Conservation (phyloP, 2,113 vertebrate species). For the Ochotona princeps region DNA sequence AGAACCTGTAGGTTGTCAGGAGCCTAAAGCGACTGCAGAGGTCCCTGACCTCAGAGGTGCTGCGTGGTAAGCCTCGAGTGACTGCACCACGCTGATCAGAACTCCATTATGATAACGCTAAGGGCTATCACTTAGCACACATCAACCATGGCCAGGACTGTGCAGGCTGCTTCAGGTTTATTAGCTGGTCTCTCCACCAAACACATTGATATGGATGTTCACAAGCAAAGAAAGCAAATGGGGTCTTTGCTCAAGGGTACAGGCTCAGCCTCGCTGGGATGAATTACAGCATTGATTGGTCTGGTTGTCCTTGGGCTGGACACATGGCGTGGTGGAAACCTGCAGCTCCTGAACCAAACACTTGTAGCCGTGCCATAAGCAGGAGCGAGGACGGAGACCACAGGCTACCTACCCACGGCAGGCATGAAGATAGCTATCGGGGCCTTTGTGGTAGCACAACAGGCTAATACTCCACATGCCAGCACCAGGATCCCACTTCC, state of each 20-base stretch:
- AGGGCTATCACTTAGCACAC: neutral
- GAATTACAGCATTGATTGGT: rapidly evolving
- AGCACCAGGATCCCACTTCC: no score
- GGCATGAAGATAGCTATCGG: neutral
- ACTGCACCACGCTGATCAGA: neutral
- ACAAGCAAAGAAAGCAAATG: neutral
- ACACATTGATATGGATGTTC: neutral
- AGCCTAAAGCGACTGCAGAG: neutral
- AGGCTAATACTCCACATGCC: no score
- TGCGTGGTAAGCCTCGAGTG: neutral
- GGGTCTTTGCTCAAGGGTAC: neutral
- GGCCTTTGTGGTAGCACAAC: no score
- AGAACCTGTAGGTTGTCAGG: neutral
- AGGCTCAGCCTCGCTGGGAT: neutral
- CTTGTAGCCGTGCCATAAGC: neutral
- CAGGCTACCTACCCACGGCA: neutral
- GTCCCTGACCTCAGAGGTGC: neutral
- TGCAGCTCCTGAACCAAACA: neutral
- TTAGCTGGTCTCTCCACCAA: neutral
- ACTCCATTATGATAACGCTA: neutral
- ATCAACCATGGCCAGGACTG: neutral
- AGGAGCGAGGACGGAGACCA: neutral
- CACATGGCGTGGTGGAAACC: rapidly evolving
- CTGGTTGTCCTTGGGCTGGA: neutral
- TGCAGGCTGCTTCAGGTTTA: neutral